Conservation (phyloP, 2,888 invertebrate genomes). For the Ceramica pisi region DNA sequence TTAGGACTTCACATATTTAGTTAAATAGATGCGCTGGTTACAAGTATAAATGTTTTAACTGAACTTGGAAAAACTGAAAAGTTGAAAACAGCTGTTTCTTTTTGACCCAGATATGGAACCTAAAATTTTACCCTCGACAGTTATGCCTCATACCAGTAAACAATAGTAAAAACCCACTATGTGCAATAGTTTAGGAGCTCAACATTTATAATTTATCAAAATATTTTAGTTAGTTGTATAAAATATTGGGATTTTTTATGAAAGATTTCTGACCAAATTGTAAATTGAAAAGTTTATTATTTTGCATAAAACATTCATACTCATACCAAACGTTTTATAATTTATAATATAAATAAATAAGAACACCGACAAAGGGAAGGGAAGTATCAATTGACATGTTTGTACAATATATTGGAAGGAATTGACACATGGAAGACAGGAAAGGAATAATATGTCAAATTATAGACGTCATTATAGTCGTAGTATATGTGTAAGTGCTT, state of each 20-base stretch:
- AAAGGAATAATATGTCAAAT: slow-evolving; percentile 76
- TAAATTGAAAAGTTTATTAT: too few relatives aligned
- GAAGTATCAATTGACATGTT: slow-evolving; percentile 86
- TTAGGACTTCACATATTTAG: slow-evolving; percentile 2
- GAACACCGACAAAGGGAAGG: slow-evolving; percentile 29
- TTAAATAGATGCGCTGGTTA: slow-evolving; percentile 11
- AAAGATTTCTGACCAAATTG: too few relatives aligned
- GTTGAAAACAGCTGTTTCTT: neutral
- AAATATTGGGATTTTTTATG: neutral
- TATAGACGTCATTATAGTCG: slow-evolving; percentile 47
- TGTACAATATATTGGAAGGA: slow-evolving; percentile 88
- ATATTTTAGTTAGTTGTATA: neutral
- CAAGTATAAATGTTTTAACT: slow-evolving; percentile 25
- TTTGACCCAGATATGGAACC: neutral
- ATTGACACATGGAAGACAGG: slow-evolving; percentile 89
- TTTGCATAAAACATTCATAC: slow-evolving; percentile 27
- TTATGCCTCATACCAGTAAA: neutral
- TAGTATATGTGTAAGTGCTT: slow-evolving; percentile 30
- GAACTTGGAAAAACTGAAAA: neutral
- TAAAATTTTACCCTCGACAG: neutral
- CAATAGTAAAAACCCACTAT: neutral
- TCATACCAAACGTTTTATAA: slow-evolving; percentile 8
- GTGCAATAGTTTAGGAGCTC: neutral
- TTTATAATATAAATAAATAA: slow-evolving; percentile 30
- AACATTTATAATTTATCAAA: neutral